Conservation (phyloP, 1,140 invertebrate species). For the Drosophila lini region DNA sequence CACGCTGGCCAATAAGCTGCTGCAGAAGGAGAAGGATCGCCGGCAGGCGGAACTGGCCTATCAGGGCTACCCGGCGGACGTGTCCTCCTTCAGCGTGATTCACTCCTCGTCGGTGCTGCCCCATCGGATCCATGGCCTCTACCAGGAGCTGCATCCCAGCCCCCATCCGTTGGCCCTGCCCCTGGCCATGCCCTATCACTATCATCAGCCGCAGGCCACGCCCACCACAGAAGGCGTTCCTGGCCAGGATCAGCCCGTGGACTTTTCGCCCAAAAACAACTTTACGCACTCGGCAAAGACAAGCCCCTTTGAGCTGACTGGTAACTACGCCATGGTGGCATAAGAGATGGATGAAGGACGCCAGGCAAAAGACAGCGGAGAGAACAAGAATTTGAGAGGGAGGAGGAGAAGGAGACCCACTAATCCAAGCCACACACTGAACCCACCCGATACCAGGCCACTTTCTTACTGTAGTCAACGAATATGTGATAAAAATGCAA, state of each 20-base stretch:
- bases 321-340: slow-evolving; percentile 81
- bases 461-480: slow-evolving; percentile 76
- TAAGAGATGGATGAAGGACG: slow-evolving; percentile 25
- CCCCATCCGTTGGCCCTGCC: slow-evolving; percentile 6
- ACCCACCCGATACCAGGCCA: slow-evolving; percentile 35
- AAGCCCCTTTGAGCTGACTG: slow-evolving; percentile 82
- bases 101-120: slow-evolving; percentile 58
- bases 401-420: slow-evolving; percentile 4
- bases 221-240: not conserved
- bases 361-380: slow-evolving; percentile 55
- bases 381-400: slow-evolving; percentile 31
- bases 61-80: slow-evolving; percentile 22
- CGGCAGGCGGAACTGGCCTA: slow-evolving; percentile 51
- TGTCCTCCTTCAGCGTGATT: slow-evolving; percentile 49
- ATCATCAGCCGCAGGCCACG: slow-evolving; percentile 6
- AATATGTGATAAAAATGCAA: slow-evolving; percentile 78
- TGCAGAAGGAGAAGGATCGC: slow-evolving; percentile 76
- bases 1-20: slow-evolving; percentile 73
- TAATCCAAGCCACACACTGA: slow-evolving; percentile 14
- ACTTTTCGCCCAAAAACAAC: slow-evolving; percentile 85
- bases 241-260: slow-evolving; percentile 85
- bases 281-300: slow-evolving; percentile 83
- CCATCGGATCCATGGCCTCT: slow-evolving; percentile 36
- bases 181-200: slow-evolving; percentile 21
- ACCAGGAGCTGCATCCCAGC: slow-evolving; percentile 35